Conservation (phyloP, 2,113 vertebrate species). For the Nymphicus hollandicus region DNA sequence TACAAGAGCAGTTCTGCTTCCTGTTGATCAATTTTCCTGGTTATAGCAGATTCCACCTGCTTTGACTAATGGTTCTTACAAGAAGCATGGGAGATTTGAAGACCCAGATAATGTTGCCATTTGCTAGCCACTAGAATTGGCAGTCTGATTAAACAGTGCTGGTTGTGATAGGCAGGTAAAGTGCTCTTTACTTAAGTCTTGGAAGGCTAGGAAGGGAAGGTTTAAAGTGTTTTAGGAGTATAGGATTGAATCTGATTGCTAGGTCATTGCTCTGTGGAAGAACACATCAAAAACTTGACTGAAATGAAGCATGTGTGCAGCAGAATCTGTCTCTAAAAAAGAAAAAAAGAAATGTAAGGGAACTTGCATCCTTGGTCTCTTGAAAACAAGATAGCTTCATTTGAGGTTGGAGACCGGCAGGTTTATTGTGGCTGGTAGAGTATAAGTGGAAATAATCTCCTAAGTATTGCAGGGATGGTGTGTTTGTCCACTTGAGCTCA, state of each 20-base stretch:
- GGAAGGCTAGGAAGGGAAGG: background rate
- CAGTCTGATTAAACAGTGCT: background rate
- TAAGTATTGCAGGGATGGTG: background rate
- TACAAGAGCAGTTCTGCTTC: fast-evolving
- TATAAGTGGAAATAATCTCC: background rate
- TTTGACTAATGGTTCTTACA: background rate
- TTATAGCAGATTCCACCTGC: background rate
- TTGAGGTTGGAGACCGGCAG: background rate
- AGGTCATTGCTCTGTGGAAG: background rate
- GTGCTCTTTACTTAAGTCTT: background rate
- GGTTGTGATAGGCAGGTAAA: background rate
- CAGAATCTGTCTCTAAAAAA: background rate
- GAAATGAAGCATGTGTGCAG: background rate
- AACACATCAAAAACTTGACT: background rate
- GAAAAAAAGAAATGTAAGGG: background rate
- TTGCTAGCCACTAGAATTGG: background rate
- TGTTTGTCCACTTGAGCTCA: background rate
- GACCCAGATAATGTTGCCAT: background rate
- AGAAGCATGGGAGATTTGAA: background rate
- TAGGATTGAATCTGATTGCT: background rate
- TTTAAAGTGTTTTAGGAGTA: background rate
- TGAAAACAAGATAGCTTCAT: background rate
- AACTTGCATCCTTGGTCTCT: background rate
- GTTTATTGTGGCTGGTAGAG: background rate
- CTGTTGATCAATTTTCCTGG: background rate